phyloP scores from a whole-genome alignment of 2,113 vertebrate species.

The Otis tarda region DNA sequence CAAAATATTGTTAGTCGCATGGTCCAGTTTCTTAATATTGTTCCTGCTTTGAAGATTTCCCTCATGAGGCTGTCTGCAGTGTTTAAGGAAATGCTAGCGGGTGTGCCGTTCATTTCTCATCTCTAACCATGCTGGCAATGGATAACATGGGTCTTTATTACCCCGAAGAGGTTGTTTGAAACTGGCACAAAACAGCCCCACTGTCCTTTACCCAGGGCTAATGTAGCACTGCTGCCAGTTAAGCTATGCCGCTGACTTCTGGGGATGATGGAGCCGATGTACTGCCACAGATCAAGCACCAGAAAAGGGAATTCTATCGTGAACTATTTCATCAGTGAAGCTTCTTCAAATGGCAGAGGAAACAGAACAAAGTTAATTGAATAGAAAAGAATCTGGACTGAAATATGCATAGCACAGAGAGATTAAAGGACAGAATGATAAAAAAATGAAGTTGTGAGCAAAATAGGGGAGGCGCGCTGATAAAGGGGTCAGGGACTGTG shows the following conservation, averaged over 20 bases:
- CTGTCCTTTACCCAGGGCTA: neutral
- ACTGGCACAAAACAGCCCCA: neutral
- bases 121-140: neutral
- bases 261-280: neutral
- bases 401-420: neutral
- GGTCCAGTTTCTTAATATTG: neutral
- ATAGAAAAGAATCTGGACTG: neutral
- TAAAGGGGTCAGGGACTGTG: neutral
- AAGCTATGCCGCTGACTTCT: neutral
- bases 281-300: neutral
- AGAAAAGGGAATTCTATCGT: neutral
- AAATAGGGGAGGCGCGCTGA: neutral
- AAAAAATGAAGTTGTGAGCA: slow-evolving; percentile 20
- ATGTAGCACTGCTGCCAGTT: neutral
- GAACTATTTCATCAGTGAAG: neutral
- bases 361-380: slow-evolving; percentile 1
- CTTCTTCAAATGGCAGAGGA: neutral
- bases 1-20: rapidly evolving
- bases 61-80: rapidly evolving
- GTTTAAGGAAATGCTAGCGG: rapidly evolving
- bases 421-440: neutral
- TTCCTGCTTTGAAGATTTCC: neutral
- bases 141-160: neutral
- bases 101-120: neutral
- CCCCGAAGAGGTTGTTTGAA: neutral